Base-by-base conservation (phyloP, 2,888 invertebrate species). In the Opisthograptis luteolata region DNA sequence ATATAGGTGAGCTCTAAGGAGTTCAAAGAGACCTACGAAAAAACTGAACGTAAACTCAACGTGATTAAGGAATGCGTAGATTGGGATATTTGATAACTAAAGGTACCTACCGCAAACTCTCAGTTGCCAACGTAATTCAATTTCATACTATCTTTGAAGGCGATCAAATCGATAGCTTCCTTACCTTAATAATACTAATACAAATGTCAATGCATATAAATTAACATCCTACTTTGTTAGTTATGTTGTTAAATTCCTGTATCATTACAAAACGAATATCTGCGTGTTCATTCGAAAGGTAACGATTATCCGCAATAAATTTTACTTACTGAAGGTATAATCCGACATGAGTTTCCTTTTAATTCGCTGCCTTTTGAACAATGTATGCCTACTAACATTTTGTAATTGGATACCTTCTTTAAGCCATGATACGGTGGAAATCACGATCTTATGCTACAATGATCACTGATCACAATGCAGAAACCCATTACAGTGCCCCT, bases 381-480 rank as follows among this genome's bases (percentile, higher is more conserved):
- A 40, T 50, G 27, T 31, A 42, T 34, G 17, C 37, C 17, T 31
- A 37, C 10, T 31, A 25, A 27, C 35, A 7, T 12, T 31, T 34
- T 25, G 49, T 51, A 50, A 44, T 49, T 44, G 20, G 39, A 50
- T 39, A 31, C 20, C 28, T 37, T 44, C 43, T 50, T 44, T 44
- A 39, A 40, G 30, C 45, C 44, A 40, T 50, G 49, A 43, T 44
- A 44, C 30, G 15, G 44, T 45, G 31, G 44, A 30, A 35, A 45
- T 43, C 49, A 41, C 39, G 19, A 14, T 41, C 35, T 17, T 41
- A 45, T 45, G 44, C 44, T 40, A 40, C 44, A 44, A 17, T 40
- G 50, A 40, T 44, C 44, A 44, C 22, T 40, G 50, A 40, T 44
- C 44, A 51, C 44, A 45, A 51, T 51, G 35, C 32, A 49, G 10